Evolutionary conservation across 2,113 vertebrate species (phyloP), one percentile per base, ranked within the genome.

Genomic region (Peucedramus taeniatus): DNA sequence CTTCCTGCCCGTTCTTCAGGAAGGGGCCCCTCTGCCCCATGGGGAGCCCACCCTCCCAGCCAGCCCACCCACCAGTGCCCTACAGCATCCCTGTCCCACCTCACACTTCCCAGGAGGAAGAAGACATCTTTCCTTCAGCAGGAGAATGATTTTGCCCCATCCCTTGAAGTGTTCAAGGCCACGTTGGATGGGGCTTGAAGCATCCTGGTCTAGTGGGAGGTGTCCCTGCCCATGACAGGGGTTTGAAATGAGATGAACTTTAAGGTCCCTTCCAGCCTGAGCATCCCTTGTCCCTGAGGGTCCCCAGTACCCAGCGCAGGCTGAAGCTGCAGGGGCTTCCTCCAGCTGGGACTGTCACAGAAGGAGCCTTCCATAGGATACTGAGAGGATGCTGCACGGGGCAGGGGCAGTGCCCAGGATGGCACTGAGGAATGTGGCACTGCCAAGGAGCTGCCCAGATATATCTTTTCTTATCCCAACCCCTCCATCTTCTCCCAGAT

Each of bases 31-130:
- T 49, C 9, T 30, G 19, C 23, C 13, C 42, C 57, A 16, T 0
- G 0, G 30, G 30, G 15, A 84, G 5, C 20, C 15, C 42, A 5
- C 9, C 2, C 35, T 11, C 26, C 7, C 21, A 7, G 6, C 21
- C 59, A 37, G 15, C 20, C 44, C 23, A 40, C 18, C 30, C 63
- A 66, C 10, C 50, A 9, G 30, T 6, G 42, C 45, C 19, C 40
- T 18, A 27, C 56, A 83, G 39, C 19, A 23, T 45, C 37, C 16
- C 20, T 18, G 22, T 23, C 21, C 11, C 30, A 31, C 4, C 15
- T 22, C 3, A 1, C n/a, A 22, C n/a, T 28, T 71, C 35, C 42
- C 15, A 7, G 10, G 5, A 51, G 26, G 15, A 60, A 19, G 53
- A 87, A 39, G 9, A 13, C 4, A 23, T 22, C 56, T 60, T 78